Conservation (phyloP, 2,113 vertebrate species). For the Nothocercus julius region DNA sequence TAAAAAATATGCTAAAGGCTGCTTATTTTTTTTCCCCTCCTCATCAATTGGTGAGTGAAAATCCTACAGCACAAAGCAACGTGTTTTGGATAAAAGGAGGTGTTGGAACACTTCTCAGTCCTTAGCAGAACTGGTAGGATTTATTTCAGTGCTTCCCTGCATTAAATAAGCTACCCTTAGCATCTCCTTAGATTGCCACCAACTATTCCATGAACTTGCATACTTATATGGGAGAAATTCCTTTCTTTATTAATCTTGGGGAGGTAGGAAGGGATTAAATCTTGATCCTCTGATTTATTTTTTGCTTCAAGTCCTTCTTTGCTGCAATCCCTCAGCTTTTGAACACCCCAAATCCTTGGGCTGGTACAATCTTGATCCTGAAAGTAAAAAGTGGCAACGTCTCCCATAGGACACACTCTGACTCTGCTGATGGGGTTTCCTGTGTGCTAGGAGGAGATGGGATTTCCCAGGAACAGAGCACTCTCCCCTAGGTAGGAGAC, state of each 20-base stretch:
- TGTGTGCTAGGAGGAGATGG: background rate
- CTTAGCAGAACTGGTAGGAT: background rate
- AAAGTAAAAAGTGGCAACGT: background rate
- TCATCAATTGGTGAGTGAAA: background rate
- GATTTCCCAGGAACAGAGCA: background rate
- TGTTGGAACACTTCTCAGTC: accelerated
- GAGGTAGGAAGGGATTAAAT: background rate
- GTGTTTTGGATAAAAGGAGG: background rate
- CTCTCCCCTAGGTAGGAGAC: background rate
- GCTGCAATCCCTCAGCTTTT: background rate
- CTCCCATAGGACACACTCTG: background rate
- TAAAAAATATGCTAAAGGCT: background rate
- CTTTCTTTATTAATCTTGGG: background rate
- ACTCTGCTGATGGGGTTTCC: background rate
- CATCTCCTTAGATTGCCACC: background rate
- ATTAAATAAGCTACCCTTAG: background rate
- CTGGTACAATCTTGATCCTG: background rate
- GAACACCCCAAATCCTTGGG: background rate
- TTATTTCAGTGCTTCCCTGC: background rate
- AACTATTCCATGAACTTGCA: background rate
- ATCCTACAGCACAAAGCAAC: background rate
- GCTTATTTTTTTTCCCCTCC: background rate
- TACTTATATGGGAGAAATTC: background rate
- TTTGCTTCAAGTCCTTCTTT: background rate
- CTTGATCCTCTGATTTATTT: background rate